Conservation (phyloP, 2,888 invertebrate species). For the Atherix ibis region DNA sequence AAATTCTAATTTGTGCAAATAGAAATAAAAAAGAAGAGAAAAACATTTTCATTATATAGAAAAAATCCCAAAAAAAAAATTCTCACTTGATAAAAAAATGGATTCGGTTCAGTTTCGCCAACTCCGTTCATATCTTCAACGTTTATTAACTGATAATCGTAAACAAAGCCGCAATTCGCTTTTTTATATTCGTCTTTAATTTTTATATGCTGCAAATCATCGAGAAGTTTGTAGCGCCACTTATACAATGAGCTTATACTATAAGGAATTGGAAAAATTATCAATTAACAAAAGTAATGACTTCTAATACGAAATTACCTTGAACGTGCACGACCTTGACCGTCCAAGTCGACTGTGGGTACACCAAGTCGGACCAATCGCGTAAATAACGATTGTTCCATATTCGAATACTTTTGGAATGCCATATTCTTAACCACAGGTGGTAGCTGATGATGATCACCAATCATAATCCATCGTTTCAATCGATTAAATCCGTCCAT, state of each 20-base stretch:
- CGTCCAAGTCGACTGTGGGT: slow-evolving; percentile 93
- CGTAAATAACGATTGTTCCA: slow-evolving; percentile 98
- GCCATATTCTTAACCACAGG: slow-evolving; percentile 99
- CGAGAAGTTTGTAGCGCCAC: slow-evolving; percentile 93
- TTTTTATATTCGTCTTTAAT: slow-evolving; percentile 67
- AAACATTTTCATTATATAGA: not conserved
- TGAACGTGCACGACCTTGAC: slow-evolving; percentile 88
- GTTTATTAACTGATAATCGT: slow-evolving; percentile 90
- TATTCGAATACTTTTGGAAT: slow-evolving; percentile 98
- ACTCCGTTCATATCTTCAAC: slow-evolving; percentile 93
- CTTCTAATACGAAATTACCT: no score
- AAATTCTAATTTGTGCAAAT: slow-evolving; percentile 42
- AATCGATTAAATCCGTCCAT: slow-evolving; percentile 89
- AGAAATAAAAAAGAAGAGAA: not conserved
- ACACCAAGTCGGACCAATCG: slow-evolving; percentile 91
- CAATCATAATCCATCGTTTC: slow-evolving; percentile 99
- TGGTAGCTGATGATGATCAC: slow-evolving; percentile 96
- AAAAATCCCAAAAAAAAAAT: not conserved
- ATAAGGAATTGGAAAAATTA: slow-evolving; percentile 18
- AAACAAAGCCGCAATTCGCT: slow-evolving; percentile 83
- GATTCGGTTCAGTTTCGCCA: slow-evolving; percentile 95
- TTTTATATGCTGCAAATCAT: slow-evolving; percentile 81
- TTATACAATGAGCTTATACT: slow-evolving; percentile 88
- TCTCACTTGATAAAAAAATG: slow-evolving; percentile 89
- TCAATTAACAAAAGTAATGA: no score